Conservation (phyloP, 2,113 vertebrate species). For the Halichoerus grypus region DNA sequence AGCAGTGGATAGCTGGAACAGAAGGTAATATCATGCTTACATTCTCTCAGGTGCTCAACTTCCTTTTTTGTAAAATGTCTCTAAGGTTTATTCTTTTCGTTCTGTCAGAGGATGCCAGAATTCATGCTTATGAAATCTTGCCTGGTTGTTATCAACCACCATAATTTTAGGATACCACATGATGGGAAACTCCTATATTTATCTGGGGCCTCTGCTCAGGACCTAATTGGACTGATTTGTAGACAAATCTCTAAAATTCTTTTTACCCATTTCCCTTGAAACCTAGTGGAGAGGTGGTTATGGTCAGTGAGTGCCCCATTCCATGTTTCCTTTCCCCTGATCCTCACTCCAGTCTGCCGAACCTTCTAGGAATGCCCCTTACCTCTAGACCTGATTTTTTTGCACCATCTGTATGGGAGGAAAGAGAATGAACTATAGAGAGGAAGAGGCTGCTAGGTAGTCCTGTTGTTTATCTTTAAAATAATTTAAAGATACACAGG, state of each 20-base stretch:
- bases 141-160: not conserved
- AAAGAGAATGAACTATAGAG: not conserved
- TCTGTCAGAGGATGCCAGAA: not conserved
- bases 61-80: not conserved
- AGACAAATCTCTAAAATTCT: not conserved
- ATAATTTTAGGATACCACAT: not conserved
- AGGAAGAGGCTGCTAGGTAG: not conserved
- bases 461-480: not conserved
- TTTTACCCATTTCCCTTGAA: slow-evolving; percentile 6
- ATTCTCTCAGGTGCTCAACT: not conserved
- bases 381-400: not conserved
- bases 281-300: not conserved
- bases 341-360: not conserved
- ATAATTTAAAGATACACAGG: not conserved
- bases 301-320: not conserved
- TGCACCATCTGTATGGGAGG: not conserved
- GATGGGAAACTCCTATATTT: not conserved
- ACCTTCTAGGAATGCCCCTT: not conserved
- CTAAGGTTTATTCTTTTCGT: not conserved
- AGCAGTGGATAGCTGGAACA: not conserved
- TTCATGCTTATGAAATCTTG: not conserved
- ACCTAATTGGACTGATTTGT: not conserved
- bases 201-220: not conserved
- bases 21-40: not conserved
- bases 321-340: not conserved